Percentiles rank a stretch among this genome's conserved stretches.
Conservation (phyloP, 2,113 vertebrate species). For the Hoplias malabaricus region DNA sequence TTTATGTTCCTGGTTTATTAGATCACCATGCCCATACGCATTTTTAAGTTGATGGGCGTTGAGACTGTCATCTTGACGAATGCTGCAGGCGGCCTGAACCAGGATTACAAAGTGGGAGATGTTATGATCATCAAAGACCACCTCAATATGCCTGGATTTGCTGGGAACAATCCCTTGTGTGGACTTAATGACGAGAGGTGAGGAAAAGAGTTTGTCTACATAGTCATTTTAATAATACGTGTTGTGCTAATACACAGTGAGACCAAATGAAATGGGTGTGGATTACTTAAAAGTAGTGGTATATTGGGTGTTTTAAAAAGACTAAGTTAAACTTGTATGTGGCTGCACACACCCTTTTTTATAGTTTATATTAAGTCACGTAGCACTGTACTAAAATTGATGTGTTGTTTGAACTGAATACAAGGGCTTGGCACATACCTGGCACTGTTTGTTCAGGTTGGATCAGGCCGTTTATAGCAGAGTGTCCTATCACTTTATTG, state of each 20-base stretch:
- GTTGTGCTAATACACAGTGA: no score
- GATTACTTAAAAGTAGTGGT: no score
- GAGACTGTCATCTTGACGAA: conserved; percentile 88
- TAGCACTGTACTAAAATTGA: no score
- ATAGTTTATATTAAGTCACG: no score
- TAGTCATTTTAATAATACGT: no score
- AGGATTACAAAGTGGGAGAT: conserved; percentile 89
- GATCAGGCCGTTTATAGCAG: not conserved
- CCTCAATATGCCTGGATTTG: conserved; percentile 85
- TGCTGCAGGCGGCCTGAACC: conserved; percentile 89
- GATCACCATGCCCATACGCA: conserved; percentile 87
- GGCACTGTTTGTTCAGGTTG: not conserved
- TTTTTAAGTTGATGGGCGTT: conserved; percentile 87
- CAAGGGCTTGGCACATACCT: not conserved
- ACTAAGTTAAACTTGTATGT: no score
- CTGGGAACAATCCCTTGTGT: conserved; percentile 81
- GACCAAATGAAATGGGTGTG: no score
- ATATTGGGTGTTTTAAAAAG: no score
- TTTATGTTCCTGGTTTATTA: conserved; percentile 49
- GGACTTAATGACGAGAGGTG: conserved; percentile 89
- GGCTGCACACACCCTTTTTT: no score
- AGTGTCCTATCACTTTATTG: no score
- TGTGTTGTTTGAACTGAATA: not conserved
- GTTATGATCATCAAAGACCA: conserved; percentile 93
- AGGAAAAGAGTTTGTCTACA: not conserved